These are phyloP conservation scores for Erannis defoliaria DNA, from an alignment of 2,888 invertebrate species.

Conservation along the genomic window DNA sequence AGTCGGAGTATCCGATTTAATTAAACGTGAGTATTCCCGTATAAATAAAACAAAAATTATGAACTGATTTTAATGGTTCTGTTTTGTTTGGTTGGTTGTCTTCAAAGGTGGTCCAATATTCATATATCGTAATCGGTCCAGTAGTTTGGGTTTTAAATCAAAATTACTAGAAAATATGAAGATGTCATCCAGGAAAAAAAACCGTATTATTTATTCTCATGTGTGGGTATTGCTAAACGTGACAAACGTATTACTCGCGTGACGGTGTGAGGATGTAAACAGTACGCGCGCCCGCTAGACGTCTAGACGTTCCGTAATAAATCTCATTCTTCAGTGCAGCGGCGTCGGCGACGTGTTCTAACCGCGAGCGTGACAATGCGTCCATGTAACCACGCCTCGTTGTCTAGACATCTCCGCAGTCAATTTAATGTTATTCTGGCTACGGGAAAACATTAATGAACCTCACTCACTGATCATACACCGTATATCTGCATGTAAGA, in stretches of 20 bases:
- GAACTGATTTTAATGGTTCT: too few relatives aligned
- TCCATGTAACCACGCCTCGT: constrained; percentile 10
- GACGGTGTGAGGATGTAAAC: constrained; percentile 5
- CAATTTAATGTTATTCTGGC: neutral
- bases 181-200: too few relatives aligned
- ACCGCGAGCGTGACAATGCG: constrained; percentile 14
- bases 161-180: too few relatives aligned
- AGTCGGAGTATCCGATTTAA: too few relatives aligned
- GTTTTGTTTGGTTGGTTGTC: too few relatives aligned
- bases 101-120: too few relatives aligned
- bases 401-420: constrained; percentile 16
- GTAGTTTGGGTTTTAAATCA: too few relatives aligned
- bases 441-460: neutral
- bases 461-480: neutral
- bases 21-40: too few relatives aligned
- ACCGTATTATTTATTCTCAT: too few relatives aligned
- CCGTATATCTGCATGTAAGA: neutral
- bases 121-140: too few relatives aligned
- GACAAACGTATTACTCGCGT: constrained; percentile 8
- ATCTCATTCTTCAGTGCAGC: constrained; percentile 23
- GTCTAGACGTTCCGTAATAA: constrained; percentile 31
- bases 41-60: too few relatives aligned
- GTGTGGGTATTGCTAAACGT: neutral
- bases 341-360: neutral
- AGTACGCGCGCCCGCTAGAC: constrained; percentile 2